Evolutionary conservation across 1,140 invertebrate species (phyloP).

Genomic region (Callitettix versicolor): DNA sequence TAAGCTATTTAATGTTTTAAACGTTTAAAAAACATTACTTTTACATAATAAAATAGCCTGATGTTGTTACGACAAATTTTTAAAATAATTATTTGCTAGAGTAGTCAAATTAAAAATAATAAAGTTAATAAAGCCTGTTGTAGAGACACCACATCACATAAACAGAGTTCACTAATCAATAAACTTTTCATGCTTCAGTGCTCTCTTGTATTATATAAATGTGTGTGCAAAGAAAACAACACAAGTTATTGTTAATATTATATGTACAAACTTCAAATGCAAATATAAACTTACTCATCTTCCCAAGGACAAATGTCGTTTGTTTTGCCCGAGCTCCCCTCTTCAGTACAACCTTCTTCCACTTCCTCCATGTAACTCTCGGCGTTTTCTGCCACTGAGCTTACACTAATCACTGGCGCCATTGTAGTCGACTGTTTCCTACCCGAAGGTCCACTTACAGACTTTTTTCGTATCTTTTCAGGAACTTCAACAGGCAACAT

Average conservation of each 20-base stretch:
- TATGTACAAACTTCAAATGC: neutral
- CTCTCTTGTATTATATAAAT: neutral
- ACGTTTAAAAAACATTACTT: no score
- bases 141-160: no score
- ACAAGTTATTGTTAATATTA: neutral
- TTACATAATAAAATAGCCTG: no score
- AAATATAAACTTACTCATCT: constrained; percentile 70
- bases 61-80: no score
- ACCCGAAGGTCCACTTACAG: constrained; percentile 11
- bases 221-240: neutral
- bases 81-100: no score
- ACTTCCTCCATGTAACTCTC: constrained; percentile 27
- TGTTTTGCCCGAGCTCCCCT: constrained; percentile 39
- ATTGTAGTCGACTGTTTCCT: constrained; percentile 28
- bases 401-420: constrained; percentile 59
- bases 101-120: no score
- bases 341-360: constrained; percentile 21
- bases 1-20: no score
- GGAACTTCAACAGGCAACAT: constrained; percentile 23
- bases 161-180: no score
- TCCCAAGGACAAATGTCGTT: constrained; percentile 80
- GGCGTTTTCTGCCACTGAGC: constrained; percentile 51
- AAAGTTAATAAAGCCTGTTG: no score
- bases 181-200: no score
- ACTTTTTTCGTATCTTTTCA: constrained; percentile 19